Percentiles rank a stretch among this genome's conserved stretches.
Evolutionary conservation across 2,888 invertebrate genomes (phyloP).

Genomic region (Galerucella calmariensis): DNA sequence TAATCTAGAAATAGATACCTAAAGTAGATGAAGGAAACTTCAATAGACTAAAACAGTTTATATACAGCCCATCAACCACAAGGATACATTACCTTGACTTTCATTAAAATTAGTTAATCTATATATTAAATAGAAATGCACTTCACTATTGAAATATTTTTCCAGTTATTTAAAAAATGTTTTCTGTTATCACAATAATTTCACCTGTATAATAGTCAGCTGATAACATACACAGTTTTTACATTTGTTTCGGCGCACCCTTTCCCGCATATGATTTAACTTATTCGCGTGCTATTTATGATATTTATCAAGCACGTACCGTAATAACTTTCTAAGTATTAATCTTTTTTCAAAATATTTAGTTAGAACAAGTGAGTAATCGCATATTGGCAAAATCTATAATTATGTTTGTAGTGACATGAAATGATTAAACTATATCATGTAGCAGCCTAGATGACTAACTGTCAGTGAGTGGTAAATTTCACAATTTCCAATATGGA

Average conservation of each 20-base stretch:
- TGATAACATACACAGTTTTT: neutral
- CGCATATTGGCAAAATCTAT: neutral
- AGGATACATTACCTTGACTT: no score
- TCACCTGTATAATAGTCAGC: neutral
- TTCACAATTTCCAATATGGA: no score
- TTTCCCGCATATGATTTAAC: neutral
- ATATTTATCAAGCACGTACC: neutral
- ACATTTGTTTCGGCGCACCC: neutral
- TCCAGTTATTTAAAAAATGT: neutral
- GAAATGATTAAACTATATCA: neutral
- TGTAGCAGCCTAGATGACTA: no score
- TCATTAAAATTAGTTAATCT: no score
- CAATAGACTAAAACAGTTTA: no score
- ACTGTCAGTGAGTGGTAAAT: no score
- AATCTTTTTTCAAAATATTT: neutral
- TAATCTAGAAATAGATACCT: neutral
- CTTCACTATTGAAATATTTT: no score
- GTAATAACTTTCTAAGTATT: neutral
- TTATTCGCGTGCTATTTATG: neutral
- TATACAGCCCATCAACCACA: no score
- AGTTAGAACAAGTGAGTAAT: no score
- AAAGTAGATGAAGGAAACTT: no score
- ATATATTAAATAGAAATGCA: no score
- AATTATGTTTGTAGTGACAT: neutral
- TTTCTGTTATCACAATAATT: neutral